Evolutionary conservation across 2,113 vertebrate species (phyloP), one percentile per base, ranked within the genome.

Genomic region (Hystrix brachyura): DNA sequence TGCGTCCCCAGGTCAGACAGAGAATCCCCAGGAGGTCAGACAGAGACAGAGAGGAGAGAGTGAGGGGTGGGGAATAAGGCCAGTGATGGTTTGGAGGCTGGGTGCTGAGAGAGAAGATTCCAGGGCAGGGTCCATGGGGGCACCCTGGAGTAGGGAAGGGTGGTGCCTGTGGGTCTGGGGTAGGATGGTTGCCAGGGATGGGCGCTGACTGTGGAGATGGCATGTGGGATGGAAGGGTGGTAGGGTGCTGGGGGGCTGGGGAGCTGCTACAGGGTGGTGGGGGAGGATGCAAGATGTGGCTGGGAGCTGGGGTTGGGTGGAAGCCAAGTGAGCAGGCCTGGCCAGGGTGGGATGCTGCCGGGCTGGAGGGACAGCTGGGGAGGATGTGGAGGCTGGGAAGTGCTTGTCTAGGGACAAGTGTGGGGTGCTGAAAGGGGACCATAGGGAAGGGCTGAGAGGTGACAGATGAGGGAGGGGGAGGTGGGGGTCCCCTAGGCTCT

Each of bases 401-500:
- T 4, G 23, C 53, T 3, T 74, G 84, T 12, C 67, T 17, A 62
- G 76, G 74, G 80, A 95, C 4, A 18, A 17, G 53, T n/a, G 38
- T 18, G n/a, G 92, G 87, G 79, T 11, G 5, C 95, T 89, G 79
- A 23, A 87, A 97, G 95, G 94, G 84, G 82, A 95, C 23, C 29
- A 29, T 21, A 48, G 88, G 78, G 93, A 88, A 81, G 93, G 82
- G 46, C 76, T 95, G 90, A 62, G 79, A 90, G 97, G 97, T 97
- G 96, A 96, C 60, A 87, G 84, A n/a, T 95, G 87, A 84, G 96
- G 95, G 94, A 80, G 91, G 91, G 95, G 91, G 7, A 79, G 27
- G 78, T 21, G 82, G 97, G 98, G 97, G 98, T 97, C 97, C 97
- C 97, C 95, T 32, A 97, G 97, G 98, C 78, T 91, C 97, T 97